These are phyloP conservation scores for Elymnias hypermnestra DNA, from an alignment of 1,140 invertebrate species.

Conservation along the genomic window DNA sequence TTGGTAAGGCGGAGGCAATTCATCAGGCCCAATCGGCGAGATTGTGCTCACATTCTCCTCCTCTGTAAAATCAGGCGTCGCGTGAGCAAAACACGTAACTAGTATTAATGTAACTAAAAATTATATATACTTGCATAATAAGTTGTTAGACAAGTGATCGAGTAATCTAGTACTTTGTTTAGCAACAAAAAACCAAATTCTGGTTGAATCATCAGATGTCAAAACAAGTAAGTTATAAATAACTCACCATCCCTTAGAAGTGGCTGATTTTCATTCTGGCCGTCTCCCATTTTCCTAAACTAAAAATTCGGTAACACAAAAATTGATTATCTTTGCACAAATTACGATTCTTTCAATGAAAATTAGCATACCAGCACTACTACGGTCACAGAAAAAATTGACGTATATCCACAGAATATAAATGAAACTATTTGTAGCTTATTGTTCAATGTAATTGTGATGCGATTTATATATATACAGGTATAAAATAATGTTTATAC, in stretches of 20 bases:
- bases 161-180: slow-evolving; percentile 47
- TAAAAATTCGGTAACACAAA: slow-evolving; percentile 18
- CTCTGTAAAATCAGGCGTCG: slow-evolving; percentile 37
- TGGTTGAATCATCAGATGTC: slow-evolving; percentile 71
- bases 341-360: slow-evolving; percentile 27
- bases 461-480: too few relatives aligned
- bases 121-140: slow-evolving; percentile 17
- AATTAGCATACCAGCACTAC: slow-evolving; percentile 29
- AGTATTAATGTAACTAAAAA: slow-evolving; percentile 18
- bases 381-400: slow-evolving; percentile 16
- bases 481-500: too few relatives aligned
- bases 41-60: slow-evolving; percentile 78
- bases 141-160: slow-evolving; percentile 17
- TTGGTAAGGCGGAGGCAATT: slow-evolving; percentile 89
- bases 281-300: slow-evolving; percentile 52
- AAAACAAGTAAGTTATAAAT: slow-evolving; percentile 47
- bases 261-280: slow-evolving; percentile 65
- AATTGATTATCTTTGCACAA: slow-evolving; percentile 31
- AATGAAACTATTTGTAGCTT: background rate
- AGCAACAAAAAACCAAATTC: slow-evolving; percentile 52
- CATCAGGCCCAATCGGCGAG: slow-evolving; percentile 90
- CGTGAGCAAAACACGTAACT: slow-evolving; percentile 18
- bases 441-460: too few relatives aligned
- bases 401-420: background rate
- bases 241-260: slow-evolving; percentile 57